Base-by-base conservation (phyloP, 2,113 vertebrate genomes). In the Lota lota region DNA sequence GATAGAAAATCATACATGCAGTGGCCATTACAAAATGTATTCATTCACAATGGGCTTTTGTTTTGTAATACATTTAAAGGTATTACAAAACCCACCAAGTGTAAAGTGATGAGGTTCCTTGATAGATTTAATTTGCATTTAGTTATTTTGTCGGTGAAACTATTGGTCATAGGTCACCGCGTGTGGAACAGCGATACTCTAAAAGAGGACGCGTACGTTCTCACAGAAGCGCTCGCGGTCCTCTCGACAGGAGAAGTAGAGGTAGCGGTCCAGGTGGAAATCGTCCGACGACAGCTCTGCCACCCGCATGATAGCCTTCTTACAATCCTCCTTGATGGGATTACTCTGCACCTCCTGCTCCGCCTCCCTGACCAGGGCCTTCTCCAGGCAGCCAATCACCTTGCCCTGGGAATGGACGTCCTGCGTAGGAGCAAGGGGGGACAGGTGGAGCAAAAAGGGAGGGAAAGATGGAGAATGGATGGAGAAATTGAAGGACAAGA, bases 381-480 rank as follows among this genome's bases (percentile, higher is more conserved):
- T 98, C 83, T 99, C 97, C 89, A 99, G 88, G 78, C 97, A 99
- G 0, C 95, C 93, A 0, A 99, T 97, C 71, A 98, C 96, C 68
- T 98, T 96, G 0, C 97, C 97, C 82, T 99, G 97, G 1, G 97
- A 98, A 84, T 99, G 97, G 68, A 95, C 64, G 79, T 98, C 97
- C 97, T 99, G 77, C 50, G 60, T 18, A 68, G 36, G 18, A 10
- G 67, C 21, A 16, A 20, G 50, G 61, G 51, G 19, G 40, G 47
- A 14, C 15, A 24, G 19, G 20, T 15, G 20, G 8, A 47, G 54
- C 14, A 16, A 21, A 66, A 21, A 40, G 61, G n/a, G 61, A 63
- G 61, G 24, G 28, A 63, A 22, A 36, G 61, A 63, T 16, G 22
- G 61, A 36, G 28, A 40, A 15, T 33, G 28, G 28, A 33, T 33